Base-by-base conservation (phyloP, 2,797 vertebrate species). In the Sparidentex hasta region DNA sequence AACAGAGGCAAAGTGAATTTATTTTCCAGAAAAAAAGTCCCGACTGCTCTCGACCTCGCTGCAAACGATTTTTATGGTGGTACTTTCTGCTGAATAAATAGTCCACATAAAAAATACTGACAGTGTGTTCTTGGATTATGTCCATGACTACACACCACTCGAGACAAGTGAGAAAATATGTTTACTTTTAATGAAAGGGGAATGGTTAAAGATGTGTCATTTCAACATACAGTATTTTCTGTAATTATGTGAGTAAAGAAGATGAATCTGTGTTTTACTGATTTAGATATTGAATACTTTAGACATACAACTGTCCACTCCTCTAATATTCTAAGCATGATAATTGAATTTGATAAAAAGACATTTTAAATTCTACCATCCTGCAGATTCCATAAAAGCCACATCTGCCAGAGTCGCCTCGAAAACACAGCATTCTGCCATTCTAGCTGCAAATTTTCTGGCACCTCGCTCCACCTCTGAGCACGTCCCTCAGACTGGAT, bases 81-180 rank as follows among this genome's bases (percentile, higher is more conserved):
- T 61, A 33, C 50, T 65, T 63, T 41, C 48, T 29, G 3, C 46
- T 66, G 23, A 63, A 52, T 27, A 72, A 65, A 38, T 51, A 18
- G 43, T 68, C 29, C 3, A n/a, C 59, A 44, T 81, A 41, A 47
- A 71, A 76, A 44, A 54, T 58, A 46, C 20, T 20, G 43, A 41
- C 25, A 23, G 11, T 18, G 11, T 71, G 16, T 33, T 64, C 12
- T 20, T 68, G 48, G 25, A 55, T 50, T 0, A 18, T 73, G 18
- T 66, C 8, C 25, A 48, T 57, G 54, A 9, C 18, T 13, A 29
- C 17, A 74, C 46, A n/a, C 61, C 1, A 50, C 4, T 5, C 55
- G 29, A 50, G 21, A 9, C 48, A 55, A 68, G 48, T 29, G 43
- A 59, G 51, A 68, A 51, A 62, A 67, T 50, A 12, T 16, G 4